These are phyloP conservation scores for Rhodophaea formosa DNA, from an alignment of 2,888 invertebrate species.

Conservation along the genomic window DNA sequence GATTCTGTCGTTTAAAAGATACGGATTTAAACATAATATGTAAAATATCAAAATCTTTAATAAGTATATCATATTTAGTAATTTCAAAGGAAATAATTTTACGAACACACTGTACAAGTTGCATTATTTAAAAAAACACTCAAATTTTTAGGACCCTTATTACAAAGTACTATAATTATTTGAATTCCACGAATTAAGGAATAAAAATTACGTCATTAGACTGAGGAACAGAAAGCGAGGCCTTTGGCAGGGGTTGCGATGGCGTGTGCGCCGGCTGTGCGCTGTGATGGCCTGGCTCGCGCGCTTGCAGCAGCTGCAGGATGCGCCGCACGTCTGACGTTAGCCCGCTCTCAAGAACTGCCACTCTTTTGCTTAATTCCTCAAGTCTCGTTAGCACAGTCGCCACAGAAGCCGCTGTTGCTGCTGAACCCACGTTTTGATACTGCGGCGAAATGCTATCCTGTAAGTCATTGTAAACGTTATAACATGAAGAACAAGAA, in stretches of 20 bases:
- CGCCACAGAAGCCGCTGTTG: slow-evolving; percentile 67
- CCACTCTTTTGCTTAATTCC: slow-evolving; percentile 85
- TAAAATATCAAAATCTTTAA: neutral
- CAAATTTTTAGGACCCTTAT: too few species aligned
- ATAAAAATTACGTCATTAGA: slow-evolving; percentile 51
- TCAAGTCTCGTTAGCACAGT: slow-evolving; percentile 85
- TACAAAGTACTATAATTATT: too few species aligned
- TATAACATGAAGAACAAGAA: neutral
- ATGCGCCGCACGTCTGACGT: slow-evolving; percentile 88
- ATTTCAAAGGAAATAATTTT: too few species aligned
- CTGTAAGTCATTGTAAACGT: slow-evolving; percentile 40
- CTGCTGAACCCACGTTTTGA: slow-evolving; percentile 67
- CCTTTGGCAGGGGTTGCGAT: slow-evolving; percentile 62
- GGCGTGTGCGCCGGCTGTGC: slow-evolving; percentile 60
- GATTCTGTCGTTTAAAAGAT: slow-evolving; percentile 27
- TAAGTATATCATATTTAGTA: neutral
- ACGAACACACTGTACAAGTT: too few species aligned
- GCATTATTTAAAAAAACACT: too few species aligned
- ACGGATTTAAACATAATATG: neutral
- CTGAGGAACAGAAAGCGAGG: slow-evolving; percentile 71
- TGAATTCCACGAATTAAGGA: neutral
- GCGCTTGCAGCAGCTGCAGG: slow-evolving; percentile 83
- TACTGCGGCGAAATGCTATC: slow-evolving; percentile 72
- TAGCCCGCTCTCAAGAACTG: slow-evolving; percentile 86
- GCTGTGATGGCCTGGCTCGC: slow-evolving; percentile 52